Conservation (phyloP, 2,113 vertebrate genomes). For the Oreocharis arfaki region DNA sequence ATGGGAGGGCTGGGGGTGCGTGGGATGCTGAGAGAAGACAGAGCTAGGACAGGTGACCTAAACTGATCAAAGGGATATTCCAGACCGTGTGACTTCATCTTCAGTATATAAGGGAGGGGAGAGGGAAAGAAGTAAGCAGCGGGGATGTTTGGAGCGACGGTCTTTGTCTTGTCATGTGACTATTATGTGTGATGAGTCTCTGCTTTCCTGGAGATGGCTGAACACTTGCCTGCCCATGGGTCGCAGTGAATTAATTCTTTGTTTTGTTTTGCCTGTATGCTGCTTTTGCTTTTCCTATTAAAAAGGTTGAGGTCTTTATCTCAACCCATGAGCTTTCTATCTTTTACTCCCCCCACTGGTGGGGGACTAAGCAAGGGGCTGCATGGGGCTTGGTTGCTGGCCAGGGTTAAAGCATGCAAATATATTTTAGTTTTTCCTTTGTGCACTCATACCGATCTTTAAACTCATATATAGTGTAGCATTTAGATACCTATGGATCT, state of each 20-base stretch:
- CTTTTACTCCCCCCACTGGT: neutral
- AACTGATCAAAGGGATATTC: neutral
- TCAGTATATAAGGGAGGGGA: no score
- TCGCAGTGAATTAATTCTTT: neutral
- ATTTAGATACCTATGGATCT: neutral
- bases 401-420: neutral
- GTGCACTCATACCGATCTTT: neutral
- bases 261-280: neutral
- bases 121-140: neutral
- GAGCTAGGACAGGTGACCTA: neutral
- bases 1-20: fast-evolving
- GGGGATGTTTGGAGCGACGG: neutral
- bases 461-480: neutral
- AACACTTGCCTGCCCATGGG: neutral
- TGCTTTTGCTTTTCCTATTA: neutral
- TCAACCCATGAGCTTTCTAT: neutral
- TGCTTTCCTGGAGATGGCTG: neutral
- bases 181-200: fast-evolving
- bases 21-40: neutral
- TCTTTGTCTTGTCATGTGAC: neutral
- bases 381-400: neutral
- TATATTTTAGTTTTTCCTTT: neutral
- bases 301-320: neutral
- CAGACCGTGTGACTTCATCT: no score
- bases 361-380: neutral